Conservation (phyloP, 1,140 invertebrate genomes). For the Bombyx mandarina region DNA sequence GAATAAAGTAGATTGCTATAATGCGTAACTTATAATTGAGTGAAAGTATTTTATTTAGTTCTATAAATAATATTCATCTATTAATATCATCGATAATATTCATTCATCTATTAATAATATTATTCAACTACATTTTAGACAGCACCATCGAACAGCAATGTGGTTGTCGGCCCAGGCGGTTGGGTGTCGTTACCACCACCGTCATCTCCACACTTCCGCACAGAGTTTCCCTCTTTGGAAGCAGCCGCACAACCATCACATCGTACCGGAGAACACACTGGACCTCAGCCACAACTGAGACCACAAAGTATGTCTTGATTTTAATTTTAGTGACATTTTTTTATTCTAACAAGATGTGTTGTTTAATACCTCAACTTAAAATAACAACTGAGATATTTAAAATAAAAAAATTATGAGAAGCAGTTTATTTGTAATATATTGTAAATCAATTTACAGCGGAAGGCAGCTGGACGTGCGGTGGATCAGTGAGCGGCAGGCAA, state of each 20-base stretch:
- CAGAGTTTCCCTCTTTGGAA: constrained; percentile 85
- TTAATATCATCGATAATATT: background rate
- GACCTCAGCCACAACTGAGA: constrained; percentile 57
- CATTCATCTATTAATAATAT: background rate
- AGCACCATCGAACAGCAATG: constrained; percentile 45
- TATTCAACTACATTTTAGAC: constrained; percentile 21
- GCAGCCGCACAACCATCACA: constrained; percentile 63
- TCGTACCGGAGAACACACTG: constrained; percentile 50
- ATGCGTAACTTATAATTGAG: no score
- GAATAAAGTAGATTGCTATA: no score
- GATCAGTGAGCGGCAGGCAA: constrained; percentile 71
- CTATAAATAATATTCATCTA: background rate
- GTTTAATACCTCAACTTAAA: no score
- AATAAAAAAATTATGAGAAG: background rate
- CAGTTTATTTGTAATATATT: background rate
- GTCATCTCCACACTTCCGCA: constrained; percentile 84
- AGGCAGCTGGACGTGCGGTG: constrained; percentile 86
- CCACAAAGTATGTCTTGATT: constrained; percentile 57
- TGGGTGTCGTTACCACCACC: constrained; percentile 76
- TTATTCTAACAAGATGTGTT: no score
- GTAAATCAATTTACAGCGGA: constrained; percentile 68
- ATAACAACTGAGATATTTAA: no score
- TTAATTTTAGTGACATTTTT: background rate
- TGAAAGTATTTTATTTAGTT: no score
- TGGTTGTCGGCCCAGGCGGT: constrained; percentile 54